Percentiles rank a stretch among this genome's conserved stretches.
Evolutionary conservation across 2,113 vertebrate species (phyloP).

Genomic region (Tupaia chinensis): DNA sequence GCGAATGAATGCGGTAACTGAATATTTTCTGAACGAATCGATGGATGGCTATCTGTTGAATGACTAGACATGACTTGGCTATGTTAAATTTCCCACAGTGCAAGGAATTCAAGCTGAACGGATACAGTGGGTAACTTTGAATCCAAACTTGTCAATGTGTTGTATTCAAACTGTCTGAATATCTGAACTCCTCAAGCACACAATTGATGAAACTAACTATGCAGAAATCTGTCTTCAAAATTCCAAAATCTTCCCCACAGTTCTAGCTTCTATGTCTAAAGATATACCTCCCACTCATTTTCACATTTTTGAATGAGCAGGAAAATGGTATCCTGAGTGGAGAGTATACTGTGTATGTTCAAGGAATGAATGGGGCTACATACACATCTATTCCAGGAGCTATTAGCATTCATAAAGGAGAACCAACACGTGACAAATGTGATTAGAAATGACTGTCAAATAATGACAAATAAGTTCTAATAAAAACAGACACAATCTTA

Average conservation of each 20-base stretch:
- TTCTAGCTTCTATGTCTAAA: conserved; percentile 44
- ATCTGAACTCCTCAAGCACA: background rate
- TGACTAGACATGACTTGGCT: conserved; percentile 49
- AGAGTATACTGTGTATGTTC: conserved; percentile 53
- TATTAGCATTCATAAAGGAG: conserved; percentile 73
- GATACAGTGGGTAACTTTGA: conserved; percentile 22
- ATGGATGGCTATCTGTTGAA: conserved; percentile 18
- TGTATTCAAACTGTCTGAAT: conserved; percentile 7
- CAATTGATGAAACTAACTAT: background rate
- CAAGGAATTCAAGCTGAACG: conserved; percentile 53
- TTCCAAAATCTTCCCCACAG: conserved; percentile 44
- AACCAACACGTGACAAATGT: conserved; percentile 69
- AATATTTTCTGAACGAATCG: conserved; percentile 53
- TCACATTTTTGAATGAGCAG: conserved; percentile 48
- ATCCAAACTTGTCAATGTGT: conserved; percentile 37
- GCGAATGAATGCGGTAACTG: conserved; percentile 51
- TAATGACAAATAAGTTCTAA: conserved; percentile 82
- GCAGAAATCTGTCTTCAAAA: conserved; percentile 25
- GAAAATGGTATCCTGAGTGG: conserved; percentile 37
- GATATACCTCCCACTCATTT: conserved; percentile 27
- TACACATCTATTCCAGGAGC: conserved; percentile 14
- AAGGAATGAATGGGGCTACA: conserved; percentile 44
- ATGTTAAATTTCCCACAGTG: conserved; percentile 41
- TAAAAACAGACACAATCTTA: conserved; percentile 82
- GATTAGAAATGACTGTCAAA: conserved; percentile 79